These are phyloP conservation scores for Nebria salina DNA, from an alignment of 2,888 invertebrate species.

Conservation along the genomic window DNA sequence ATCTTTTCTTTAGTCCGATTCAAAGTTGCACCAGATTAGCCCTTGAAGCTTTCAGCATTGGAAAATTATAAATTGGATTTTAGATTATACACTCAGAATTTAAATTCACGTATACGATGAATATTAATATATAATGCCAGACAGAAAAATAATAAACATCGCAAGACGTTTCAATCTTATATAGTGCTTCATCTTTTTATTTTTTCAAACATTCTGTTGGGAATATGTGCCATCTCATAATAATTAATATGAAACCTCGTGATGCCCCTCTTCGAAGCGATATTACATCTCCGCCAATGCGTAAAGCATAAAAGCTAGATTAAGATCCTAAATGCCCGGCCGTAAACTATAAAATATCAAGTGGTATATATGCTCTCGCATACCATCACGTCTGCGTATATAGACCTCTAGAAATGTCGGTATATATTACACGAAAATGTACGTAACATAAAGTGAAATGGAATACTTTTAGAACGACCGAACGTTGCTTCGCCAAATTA, in stretches of 20 bases:
- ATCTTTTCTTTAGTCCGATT: neutral
- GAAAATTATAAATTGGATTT: neutral
- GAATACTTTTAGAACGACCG: neutral
- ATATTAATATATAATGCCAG: neutral
- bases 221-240: neutral
- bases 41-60: neutral
- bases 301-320: neutral
- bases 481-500: neutral
- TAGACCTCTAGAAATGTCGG: too few relatives aligned
- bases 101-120: neutral
- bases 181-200: neutral
- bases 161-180: neutral
- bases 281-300: neutral
- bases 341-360: slow-evolving; percentile 1
- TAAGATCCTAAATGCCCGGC: neutral
- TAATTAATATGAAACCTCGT: neutral
- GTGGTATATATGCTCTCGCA: neutral
- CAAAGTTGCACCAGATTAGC: neutral
- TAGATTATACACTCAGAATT: neutral
- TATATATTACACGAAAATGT: neutral
- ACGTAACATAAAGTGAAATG: neutral
- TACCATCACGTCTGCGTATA: neutral
- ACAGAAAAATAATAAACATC: neutral
- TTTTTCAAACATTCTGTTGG: neutral
- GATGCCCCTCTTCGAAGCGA: neutral